A percentile compares a stretch with the other conserved stretches of the same genome.
Conservation (phyloP, 2,797 vertebrate species). For the Kryptolebias ocellatus region DNA sequence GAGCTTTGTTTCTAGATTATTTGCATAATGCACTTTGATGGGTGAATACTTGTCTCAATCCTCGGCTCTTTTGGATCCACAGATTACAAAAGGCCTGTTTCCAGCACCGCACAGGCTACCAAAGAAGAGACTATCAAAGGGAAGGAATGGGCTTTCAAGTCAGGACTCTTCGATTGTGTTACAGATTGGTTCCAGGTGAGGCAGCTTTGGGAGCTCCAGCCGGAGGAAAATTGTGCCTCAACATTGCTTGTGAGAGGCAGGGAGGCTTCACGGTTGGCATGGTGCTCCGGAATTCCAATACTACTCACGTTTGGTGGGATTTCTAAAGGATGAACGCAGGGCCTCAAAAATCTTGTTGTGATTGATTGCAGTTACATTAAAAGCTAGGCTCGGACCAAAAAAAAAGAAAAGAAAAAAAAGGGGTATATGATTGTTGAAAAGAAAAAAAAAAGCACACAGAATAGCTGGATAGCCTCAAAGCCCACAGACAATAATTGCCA, state of each 20-base stretch:
- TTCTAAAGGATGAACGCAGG: conserved; percentile 81
- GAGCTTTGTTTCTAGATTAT: conserved; percentile 80
- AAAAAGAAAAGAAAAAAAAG: conserved; percentile 41
- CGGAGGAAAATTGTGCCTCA: conserved; percentile 85
- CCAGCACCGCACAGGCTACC: conserved; percentile 78
- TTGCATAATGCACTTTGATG: conserved; percentile 85
- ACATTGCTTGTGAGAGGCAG: conserved; percentile 76
- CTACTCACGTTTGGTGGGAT: conserved; percentile 85
- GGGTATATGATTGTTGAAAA: conserved; percentile 47
- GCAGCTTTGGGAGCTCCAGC: conserved; percentile 85
- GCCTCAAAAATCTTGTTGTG: conserved; percentile 85
- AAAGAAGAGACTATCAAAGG: conserved; percentile 86
- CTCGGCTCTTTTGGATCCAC: conserved; percentile 76
- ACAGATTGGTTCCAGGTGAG: conserved; percentile 91
- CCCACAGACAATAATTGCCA: conserved; percentile 70
- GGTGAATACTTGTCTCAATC: conserved; percentile 77
- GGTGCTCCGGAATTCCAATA: conserved; percentile 85
- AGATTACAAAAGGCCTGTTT: conserved; percentile 80
- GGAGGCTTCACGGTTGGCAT: conserved; percentile 85
- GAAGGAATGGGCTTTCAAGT: conserved; percentile 85
- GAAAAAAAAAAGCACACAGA: conserved; percentile 45
- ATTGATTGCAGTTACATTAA: conserved; percentile 85
- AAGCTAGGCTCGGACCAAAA: conserved; percentile 75
- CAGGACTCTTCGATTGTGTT: conserved; percentile 86
- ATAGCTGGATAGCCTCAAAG: conserved; percentile 65